Evolutionary conservation across 2,888 invertebrate genomes (phyloP).

Genomic region (Cremastobaeus sp.): DNA sequence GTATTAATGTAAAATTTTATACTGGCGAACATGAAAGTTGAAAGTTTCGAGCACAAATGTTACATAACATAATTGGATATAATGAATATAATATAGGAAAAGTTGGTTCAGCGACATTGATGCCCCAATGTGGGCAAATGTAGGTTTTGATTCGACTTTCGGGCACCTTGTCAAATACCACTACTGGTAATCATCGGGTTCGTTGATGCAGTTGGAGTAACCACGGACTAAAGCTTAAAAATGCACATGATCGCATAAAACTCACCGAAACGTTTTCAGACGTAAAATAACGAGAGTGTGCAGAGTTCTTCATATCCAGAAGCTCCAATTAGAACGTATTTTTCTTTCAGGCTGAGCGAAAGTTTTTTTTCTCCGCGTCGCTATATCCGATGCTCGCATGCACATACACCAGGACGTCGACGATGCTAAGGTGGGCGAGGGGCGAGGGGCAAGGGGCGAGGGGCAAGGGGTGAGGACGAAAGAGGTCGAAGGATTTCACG

Average conservation of each 20-base stretch:
- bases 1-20: too few relatives aligned
- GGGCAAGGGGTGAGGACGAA: constrained; percentile 16
- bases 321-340: constrained; percentile 52
- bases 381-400: constrained; percentile 38
- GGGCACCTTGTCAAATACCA: constrained; percentile 17
- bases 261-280: constrained; percentile 32
- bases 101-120: too few relatives aligned
- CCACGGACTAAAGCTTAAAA: constrained; percentile 34
- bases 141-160: too few relatives aligned
- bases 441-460: constrained; percentile 14
- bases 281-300: constrained; percentile 31
- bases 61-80: too few relatives aligned
- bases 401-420: constrained; percentile 20
- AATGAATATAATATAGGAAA: too few relatives aligned
- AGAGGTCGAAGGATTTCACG: constrained; percentile 58
- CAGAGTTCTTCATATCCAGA: constrained; percentile 46
- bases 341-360: constrained; percentile 55
- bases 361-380: constrained; percentile 47
- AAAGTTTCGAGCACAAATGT: too few relatives aligned
- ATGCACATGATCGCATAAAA: constrained; percentile 38
- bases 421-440: too few relatives aligned
- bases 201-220: constrained; percentile 34
- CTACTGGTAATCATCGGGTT: constrained; percentile 8
- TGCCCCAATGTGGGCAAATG: too few relatives aligned
- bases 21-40: too few relatives aligned